Base-by-base conservation (phyloP, 2,797 vertebrate species). In the Myotis daubentonii region DNA sequence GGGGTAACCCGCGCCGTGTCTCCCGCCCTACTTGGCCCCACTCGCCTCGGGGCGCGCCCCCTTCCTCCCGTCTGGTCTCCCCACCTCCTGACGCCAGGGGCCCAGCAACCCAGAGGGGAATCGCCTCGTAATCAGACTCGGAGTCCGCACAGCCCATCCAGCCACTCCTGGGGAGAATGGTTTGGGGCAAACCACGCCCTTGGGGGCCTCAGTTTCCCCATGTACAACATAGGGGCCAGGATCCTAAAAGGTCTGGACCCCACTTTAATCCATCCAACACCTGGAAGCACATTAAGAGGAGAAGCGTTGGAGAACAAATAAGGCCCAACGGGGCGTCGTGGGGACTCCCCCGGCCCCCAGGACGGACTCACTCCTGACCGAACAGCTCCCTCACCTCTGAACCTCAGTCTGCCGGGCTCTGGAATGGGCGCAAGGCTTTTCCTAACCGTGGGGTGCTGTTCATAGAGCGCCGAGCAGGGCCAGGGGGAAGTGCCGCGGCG, bases 1-100 rank as follows among this genome's bases (percentile, higher is more conserved):
- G 1, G 1, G 6, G 44, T 5, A 13, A 16, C 68, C n/a, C 1
- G 41, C 41, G 0, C 2, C 13, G 0, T 4, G 16, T 30, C 55
- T 17, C 16, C 0, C 33, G 8, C 47, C 71, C 60, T 19, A 17
- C 33, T 53, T 55, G 0, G 20, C 3, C 25, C 33, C 4, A 4
- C 0, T 7, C 20, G 55, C n/a, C 28, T 70, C 1, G 2, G 25
- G 53, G 23, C 8, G 6, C 44, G 28, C 47, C 4, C 38, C 5
- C 6, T 15, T 15, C 6, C 33, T 16, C 13, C 28, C 3, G 3
- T 22, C 38, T 0, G 28, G 6, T 19, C 12, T 23, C 5, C 70
- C 62, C 68, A 23, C 76, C 20, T 87, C 16, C 51, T 0, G 51
- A 25, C 2, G 57, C 17, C 20, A 0, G 33, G 79, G 47, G 66